phyloP scores from a whole-genome alignment of 1,140 invertebrate genomes.

The Agrypnia vestita region DNA sequence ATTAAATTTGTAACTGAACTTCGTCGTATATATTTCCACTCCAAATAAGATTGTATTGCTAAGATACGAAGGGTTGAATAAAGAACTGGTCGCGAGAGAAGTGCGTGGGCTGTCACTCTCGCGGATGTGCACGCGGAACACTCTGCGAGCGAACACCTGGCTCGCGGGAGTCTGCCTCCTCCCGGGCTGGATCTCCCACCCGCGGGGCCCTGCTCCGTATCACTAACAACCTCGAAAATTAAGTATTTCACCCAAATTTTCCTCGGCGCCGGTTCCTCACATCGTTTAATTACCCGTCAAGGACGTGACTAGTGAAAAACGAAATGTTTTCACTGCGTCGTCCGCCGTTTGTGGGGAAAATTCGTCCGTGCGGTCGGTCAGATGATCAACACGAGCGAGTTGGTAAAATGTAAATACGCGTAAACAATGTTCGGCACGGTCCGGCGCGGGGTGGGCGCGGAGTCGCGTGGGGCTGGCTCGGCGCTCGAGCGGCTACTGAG shows the following conservation, averaged over 20 bases:
- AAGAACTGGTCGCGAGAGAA: no score
- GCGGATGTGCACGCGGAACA: background rate
- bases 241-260: background rate
- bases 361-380: background rate
- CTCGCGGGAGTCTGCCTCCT: no score
- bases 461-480: conserved; percentile 43
- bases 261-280: conserved; percentile 15
- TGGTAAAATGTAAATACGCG: conserved; percentile 45
- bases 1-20: background rate
- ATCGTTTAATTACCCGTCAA: background rate
- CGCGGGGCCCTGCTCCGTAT: no score
- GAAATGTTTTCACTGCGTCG: background rate
- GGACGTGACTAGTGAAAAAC: background rate
- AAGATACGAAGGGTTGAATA: no score
- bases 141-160: no score
- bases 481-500: conserved; percentile 54
- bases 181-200: no score
- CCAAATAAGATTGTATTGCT: background rate
- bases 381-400: background rate
- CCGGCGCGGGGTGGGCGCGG: conserved; percentile 1
- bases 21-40: background rate
- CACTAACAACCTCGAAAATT: no score
- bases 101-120: background rate
- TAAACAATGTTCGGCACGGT: conserved; percentile 40
- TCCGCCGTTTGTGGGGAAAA: background rate